These are phyloP conservation scores for Pterostichus niger DNA, from an alignment of 2,888 invertebrate genomes.

Conservation along the genomic window DNA sequence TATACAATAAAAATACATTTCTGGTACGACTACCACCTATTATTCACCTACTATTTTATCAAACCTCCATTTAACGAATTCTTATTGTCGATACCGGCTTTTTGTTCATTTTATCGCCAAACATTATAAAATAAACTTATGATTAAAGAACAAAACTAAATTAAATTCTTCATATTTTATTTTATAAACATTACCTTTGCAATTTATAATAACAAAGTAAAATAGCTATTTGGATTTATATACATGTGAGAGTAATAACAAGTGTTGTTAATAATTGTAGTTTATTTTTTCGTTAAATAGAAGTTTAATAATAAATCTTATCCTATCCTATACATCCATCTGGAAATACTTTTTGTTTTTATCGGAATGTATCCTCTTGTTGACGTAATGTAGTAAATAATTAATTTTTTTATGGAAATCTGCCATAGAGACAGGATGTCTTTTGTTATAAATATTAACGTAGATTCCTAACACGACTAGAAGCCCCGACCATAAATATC, in stretches of 20 bases:
- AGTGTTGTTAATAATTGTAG: background rate
- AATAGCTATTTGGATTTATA: too few relatives aligned
- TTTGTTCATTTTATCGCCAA: background rate
- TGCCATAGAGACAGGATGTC: constrained; percentile 76
- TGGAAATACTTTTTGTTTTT: constrained; percentile 54
- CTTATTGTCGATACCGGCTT: background rate
- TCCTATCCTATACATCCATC: constrained; percentile 61
- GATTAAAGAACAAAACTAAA: background rate
- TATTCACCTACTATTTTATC: constrained; percentile 24
- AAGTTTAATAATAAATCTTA: constrained; percentile 15
- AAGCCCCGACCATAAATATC: constrained; percentile 94
- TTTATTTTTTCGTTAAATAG: constrained; percentile 4
- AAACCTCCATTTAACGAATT: constrained; percentile 25
- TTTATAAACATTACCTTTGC: too few relatives aligned
- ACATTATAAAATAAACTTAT: background rate
- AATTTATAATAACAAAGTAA: too few relatives aligned
- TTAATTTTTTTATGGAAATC: constrained; percentile 73
- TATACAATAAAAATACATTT: constrained; percentile 67
- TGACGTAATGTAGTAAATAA: constrained; percentile 77
- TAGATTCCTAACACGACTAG: constrained; percentile 95
- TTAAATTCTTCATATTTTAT: too few relatives aligned
- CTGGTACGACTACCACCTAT: constrained; percentile 50
- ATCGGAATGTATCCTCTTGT: constrained; percentile 70
- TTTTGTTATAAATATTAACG: constrained; percentile 94
- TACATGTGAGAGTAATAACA: background rate